Conservation (phyloP, 2,113 vertebrate species). For the Galemys pyrenaicus region DNA sequence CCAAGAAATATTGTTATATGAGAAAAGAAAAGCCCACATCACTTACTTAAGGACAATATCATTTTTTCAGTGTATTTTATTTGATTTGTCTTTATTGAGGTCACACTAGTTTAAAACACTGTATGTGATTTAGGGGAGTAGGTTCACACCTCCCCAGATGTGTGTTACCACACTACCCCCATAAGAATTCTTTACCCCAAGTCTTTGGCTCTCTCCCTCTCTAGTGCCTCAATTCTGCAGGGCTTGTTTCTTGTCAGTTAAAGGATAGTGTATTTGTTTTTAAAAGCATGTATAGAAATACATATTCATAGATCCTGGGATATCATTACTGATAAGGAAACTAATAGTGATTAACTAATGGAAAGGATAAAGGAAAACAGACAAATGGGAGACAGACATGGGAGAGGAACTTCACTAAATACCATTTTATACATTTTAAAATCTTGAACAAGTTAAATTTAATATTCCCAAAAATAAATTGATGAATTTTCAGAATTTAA, state of each 20-base stretch:
- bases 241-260: too few species aligned
- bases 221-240: too few species aligned
- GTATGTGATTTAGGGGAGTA: too few species aligned
- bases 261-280: neutral
- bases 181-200: too few species aligned
- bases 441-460: neutral
- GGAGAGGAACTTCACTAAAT: slow-evolving; percentile 27
- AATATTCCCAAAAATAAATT: slow-evolving; percentile 44
- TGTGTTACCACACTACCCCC: too few species aligned
- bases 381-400: neutral
- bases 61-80: neutral
- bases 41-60: neutral
- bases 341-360: neutral
- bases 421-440: neutral
- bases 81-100: too few species aligned
- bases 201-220: too few species aligned
- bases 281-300: neutral
- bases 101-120: too few species aligned
- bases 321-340: neutral
- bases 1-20: neutral
- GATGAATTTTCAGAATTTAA: slow-evolving; percentile 42
- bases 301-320: neutral
- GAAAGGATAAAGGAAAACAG: neutral
- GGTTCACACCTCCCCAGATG: too few species aligned
- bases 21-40: neutral